Base-by-base conservation (phyloP, 2,888 invertebrate genomes). In the Xestia rhomboidea region DNA sequence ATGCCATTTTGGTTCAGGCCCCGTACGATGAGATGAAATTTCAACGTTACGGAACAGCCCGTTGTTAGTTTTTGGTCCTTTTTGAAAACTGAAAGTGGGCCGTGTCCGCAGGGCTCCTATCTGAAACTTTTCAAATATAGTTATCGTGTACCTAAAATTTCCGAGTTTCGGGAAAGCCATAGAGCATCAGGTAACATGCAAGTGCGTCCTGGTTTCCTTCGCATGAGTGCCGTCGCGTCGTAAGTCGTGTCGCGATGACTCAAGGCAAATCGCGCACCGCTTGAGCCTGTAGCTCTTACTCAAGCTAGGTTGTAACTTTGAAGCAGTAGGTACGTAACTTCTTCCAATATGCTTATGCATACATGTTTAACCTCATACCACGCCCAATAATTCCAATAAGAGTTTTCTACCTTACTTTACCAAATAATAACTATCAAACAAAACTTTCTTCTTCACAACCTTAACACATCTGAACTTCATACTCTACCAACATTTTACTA, bases 371-470 rank as follows among this genome's bases (percentile, higher is more conserved):
- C 41, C 24, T n/a, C 21, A 21, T 6, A 30, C 30, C n/a, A 21
- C 8, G 15, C 13, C n/a, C 30, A 0, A n/a, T n/a, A 0, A 8
- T 34, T 13, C 30, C 13, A 10, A n/a, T 10, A 60, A 27, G n/a
- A 68, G 46, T 63, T 66, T n/a, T 64, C 6, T 57, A 46, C n/a
- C 11, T 49, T 34, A 51, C n/a, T n/a, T n/a, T n/a, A 44, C 34
- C 10, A 54, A 21, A 41, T 11, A 1, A 21, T 27, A 34, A 3
- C 24, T 30, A 11, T 11, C 34, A 67, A 81, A 30, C 44, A 38
- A 34, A 70, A 73, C 38, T 63, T 68, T 51, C 15, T 27, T 46
- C 63, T 60, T 44, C 13, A 41, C 18, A 76, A 68, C n/a, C 34
- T 44, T 38, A 57, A 62, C 8, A 44, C 30, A 38, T 4, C 54